Conservation (phyloP, 2,888 invertebrate genomes). For the Malthinus seriepunctatus region DNA sequence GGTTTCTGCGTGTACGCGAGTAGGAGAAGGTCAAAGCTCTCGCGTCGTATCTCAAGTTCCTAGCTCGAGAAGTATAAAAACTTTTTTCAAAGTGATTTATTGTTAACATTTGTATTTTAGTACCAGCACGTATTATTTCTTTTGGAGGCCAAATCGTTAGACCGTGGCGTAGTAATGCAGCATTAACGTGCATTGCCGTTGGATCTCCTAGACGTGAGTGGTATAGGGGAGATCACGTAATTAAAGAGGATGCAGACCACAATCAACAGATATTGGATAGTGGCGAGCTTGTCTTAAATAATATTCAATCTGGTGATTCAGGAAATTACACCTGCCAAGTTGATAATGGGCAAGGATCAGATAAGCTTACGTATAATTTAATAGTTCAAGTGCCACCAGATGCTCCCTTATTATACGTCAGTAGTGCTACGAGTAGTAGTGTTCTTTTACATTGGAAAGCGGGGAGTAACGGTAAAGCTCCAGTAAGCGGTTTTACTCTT, state of each 20-base stretch:
- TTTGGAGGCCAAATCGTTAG: slow-evolving; percentile 69
- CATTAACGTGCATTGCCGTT: slow-evolving; percentile 67
- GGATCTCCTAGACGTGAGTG: slow-evolving; percentile 69
- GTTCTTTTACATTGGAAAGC: slow-evolving; percentile 76
- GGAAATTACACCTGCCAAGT: slow-evolving; percentile 75
- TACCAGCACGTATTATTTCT: slow-evolving; percentile 71
- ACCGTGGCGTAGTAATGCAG: slow-evolving; percentile 69
- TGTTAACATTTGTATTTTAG: slow-evolving; percentile 43
- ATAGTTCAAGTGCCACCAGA: slow-evolving; percentile 75
- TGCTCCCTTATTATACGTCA: slow-evolving; percentile 73
- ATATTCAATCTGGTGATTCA: slow-evolving; percentile 65
- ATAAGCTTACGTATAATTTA: slow-evolving; percentile 66
- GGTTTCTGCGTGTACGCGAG: slow-evolving; percentile 76
- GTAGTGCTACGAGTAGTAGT: slow-evolving; percentile 75
- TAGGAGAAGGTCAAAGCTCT: slow-evolving; percentile 78
- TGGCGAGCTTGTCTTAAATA: slow-evolving; percentile 67
- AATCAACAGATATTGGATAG: slow-evolving; percentile 67
- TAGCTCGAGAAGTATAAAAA: slow-evolving; percentile 58
- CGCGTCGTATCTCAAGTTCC: slow-evolving; percentile 69
- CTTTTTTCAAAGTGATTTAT: neutral
- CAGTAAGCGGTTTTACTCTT: slow-evolving; percentile 68
- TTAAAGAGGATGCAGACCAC: slow-evolving; percentile 62
- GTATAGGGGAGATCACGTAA: slow-evolving; percentile 62
- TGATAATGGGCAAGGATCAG: slow-evolving; percentile 70
- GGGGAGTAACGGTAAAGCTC: slow-evolving; percentile 70